Conservation (phyloP, 2,888 invertebrate genomes). For the Nyleta sp. region DNA sequence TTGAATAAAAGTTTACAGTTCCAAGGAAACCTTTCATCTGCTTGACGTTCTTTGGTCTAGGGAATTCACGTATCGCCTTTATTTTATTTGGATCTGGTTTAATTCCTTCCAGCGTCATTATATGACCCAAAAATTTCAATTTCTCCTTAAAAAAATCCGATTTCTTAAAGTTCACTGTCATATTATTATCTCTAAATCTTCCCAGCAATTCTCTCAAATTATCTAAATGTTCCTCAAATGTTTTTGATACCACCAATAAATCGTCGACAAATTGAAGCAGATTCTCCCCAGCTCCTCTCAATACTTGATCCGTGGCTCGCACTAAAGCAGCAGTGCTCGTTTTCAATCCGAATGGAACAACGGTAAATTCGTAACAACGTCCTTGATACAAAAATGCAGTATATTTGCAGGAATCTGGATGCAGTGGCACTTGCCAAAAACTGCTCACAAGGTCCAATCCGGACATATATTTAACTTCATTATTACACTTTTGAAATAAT, state of each 20-base stretch:
- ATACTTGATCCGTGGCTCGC: not conserved
- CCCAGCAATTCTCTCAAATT: not conserved
- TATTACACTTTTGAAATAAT: not conserved
- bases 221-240: not conserved
- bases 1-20: too few species aligned
- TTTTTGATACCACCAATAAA: not conserved
- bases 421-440: too few species aligned
- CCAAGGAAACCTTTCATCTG: too few species aligned
- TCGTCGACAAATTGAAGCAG: constrained; percentile 16
- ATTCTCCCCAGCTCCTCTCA: not conserved
- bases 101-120: constrained; percentile 11
- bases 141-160: constrained; percentile 9
- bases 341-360: constrained; percentile 22
- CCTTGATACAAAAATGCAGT: constrained; percentile 2
- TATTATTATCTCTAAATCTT: constrained; percentile 3
- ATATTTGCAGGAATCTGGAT: constrained; percentile 14
- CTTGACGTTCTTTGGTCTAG: constrained; percentile 17
- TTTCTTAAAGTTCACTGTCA: constrained; percentile 11
- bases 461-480: not conserved
- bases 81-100: constrained; percentile 19
- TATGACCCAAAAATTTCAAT: constrained; percentile 20
- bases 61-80: constrained; percentile 14
- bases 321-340: too few species aligned
- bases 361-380: constrained; percentile 9
- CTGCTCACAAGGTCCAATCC: constrained; percentile 6